Evolutionary conservation across 1,140 invertebrate genomes (phyloP), one percentile per base, ranked within the genome.

Genomic region (Riptortus pedestris): DNA sequence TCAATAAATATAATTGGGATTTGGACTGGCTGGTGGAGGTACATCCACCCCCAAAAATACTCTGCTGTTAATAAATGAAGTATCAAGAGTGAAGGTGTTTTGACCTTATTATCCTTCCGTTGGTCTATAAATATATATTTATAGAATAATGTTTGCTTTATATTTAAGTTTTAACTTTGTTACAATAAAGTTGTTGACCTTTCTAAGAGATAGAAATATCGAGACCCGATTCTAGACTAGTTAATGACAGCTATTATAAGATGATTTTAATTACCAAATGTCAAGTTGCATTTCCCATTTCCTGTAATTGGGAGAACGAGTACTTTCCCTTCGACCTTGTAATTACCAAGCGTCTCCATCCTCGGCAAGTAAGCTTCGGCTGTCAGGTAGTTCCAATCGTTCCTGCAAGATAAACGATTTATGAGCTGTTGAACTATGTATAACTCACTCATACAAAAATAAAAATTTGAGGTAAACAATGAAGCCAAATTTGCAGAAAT

Each of bases 241-340:
- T n/a, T n/a, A n/a, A n/a, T n/a, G n/a, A n/a, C n/a, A n/a, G n/a
- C n/a, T n/a, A n/a, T n/a, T n/a, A n/a, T n/a, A n/a, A n/a, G n/a
- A n/a, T n/a, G n/a, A n/a, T n/a, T n/a, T n/a, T n/a, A n/a, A n/a
- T 66, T 61, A 67, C 67, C 45, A 7, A 66, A 33, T 4, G 52
- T 66, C 5, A 68, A 18, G 58, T 65, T 48, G 1, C 59, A 60
- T 18, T 59, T 28, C 1, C 67, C 67, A 18, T 61, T 62, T 26
- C 83, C 83, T 2, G 67, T 70, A 20, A 85, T 76, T 2, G 83
- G 81, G 70, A 85, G 73, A 74, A 84, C 77, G 66, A 85, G 69
- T 38, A 84, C 79, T 68, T 76, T 78, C 38, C 82, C 83, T 26
- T 77, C 68, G 67, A 84, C 78, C 5, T 67, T 72, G 69, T 84